A percentile compares a stretch with the other conserved stretches of the same genome.
These are phyloP conservation scores for Amazona vittata DNA, from an alignment of 2,113 vertebrate species.

Conservation along the genomic window DNA sequence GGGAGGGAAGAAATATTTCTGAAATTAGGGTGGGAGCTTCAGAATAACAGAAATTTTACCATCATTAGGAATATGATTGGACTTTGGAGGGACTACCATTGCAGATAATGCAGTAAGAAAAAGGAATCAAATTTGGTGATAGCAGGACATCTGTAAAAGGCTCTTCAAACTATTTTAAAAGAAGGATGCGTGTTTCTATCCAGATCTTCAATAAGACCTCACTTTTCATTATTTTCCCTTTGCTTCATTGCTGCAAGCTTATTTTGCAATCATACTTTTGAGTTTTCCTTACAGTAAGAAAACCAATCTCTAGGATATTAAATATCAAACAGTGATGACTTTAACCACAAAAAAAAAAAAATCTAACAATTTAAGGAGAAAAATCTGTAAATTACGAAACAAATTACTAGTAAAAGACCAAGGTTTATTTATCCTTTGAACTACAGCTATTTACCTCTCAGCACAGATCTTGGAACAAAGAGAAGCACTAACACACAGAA, in stretches of 20 bases:
- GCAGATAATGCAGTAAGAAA: background rate
- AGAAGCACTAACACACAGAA: conserved; percentile 58
- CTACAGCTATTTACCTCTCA: conserved; percentile 47
- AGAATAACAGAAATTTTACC: background rate
- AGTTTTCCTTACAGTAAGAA: background rate
- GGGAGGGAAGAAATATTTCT: background rate
- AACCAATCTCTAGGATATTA: background rate
- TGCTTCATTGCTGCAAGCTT: accelerated
- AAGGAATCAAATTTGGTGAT: background rate
- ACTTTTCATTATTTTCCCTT: background rate
- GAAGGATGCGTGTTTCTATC: background rate
- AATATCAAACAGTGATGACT: background rate
- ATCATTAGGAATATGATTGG: background rate
- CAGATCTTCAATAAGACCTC: background rate
- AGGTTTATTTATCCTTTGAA: conserved; percentile 58
- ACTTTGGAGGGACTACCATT: background rate
- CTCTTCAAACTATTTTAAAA: background rate
- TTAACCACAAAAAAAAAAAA: background rate
- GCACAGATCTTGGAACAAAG: conserved; percentile 55
- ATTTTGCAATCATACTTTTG: background rate
- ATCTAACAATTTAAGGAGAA: background rate
- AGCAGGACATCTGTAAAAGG: background rate
- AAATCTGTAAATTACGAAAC: background rate
- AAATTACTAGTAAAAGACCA: background rate
- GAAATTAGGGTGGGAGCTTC: background rate